Evolutionary conservation across 2,797 vertebrate genomes (phyloP), one percentile per base, ranked within the genome.

Genomic region (Notamacropus eugenii): DNA sequence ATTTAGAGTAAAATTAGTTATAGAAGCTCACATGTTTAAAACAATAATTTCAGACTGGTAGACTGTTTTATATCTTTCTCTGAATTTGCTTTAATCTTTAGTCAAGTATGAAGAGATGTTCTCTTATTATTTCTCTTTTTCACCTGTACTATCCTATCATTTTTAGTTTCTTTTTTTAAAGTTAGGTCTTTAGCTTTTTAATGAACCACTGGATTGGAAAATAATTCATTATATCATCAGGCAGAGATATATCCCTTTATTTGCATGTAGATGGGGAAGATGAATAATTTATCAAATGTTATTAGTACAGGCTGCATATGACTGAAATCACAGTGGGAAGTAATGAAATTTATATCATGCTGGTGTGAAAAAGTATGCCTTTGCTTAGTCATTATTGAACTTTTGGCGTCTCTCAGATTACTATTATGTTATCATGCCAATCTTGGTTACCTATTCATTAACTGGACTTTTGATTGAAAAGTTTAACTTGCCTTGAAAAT

Each of bases 241-340:
- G 93, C 97, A 96, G 54, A 95, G 94, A 94, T 98, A 94, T 93
- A 62, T 95, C 95, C 97, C 96, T 93, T 96, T 98, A 98, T 98
- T 98, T 98, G 97, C 96, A 97, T 98, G 97, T 98, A 98, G 98
- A 98, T 97, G 95, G 96, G 96, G 96, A 96, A 95, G 97, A 96
- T 98, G 96, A 98, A 98, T 98, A 97, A 99, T 98, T 98, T 97
- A 98, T 97, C 90, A 97, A 97, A 97, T 98, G 93, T 97, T 99
- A 98, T 98, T 98, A 98, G 96, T 97, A 92, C 46, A 94, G 94
- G 54, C 93, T 95, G 50, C 50, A 1, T 96, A 97, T 98, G 97
- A 90, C 96, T 97, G 92, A 97, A 96, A 93, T 97, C 96, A 95
- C 97, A 97, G 95, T 93, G 94, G 95, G 74, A 90, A 93, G 57